phyloP scores from a whole-genome alignment of 2,888 invertebrate genomes.

The Rhopalosiphum nymphaeae region DNA sequence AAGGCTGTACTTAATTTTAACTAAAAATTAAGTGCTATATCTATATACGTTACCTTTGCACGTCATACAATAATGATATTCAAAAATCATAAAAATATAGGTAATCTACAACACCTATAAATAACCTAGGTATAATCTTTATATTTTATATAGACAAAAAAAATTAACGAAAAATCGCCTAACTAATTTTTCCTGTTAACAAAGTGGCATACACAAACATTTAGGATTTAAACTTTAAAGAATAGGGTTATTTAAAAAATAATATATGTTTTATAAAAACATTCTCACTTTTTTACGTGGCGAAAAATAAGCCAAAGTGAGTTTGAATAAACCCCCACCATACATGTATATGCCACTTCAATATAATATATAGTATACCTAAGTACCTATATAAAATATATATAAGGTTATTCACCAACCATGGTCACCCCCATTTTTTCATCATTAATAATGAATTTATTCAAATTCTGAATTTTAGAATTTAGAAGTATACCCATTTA shows the following conservation, averaged over 20 bases:
- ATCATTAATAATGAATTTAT: neutral
- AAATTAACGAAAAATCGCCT: neutral
- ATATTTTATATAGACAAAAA: conserved; percentile 1
- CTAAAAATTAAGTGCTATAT: neutral
- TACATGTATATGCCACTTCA: neutral
- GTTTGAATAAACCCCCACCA: neutral
- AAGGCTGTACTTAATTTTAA: neutral
- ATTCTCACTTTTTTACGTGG: neutral
- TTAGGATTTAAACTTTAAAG: neutral
- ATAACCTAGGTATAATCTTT: neutral
- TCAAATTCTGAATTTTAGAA: neutral
- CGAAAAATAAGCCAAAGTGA: neutral
- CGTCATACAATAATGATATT: neutral
- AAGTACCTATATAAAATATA: neutral
- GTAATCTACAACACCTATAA: neutral
- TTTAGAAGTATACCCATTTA: neutral
- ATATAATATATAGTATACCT: neutral
- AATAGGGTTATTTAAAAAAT: neutral
- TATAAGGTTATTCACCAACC: neutral
- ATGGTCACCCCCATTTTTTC: neutral
- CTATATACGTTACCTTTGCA: neutral
- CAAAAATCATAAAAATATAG: neutral
- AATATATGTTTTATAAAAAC: neutral
- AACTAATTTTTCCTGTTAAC: neutral
- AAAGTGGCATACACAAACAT: neutral